Base-by-base conservation (phyloP, 1,140 invertebrate genomes). In the Arctopsyche grandis region DNA sequence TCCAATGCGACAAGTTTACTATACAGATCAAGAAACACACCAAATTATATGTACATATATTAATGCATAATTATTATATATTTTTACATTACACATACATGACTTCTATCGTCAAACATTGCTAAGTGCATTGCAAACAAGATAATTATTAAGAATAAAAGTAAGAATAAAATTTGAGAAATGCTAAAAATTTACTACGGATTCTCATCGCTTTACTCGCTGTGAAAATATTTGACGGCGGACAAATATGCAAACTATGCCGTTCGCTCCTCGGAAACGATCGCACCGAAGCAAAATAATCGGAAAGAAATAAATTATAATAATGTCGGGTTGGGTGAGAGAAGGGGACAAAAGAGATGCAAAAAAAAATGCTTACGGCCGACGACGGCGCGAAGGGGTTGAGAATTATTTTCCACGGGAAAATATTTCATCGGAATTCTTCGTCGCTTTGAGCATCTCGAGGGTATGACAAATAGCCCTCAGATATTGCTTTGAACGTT, bases 401-500 rank as follows among this genome's bases (percentile, higher is more conserved):
- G 22, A 29, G 63, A 66, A 26, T 38, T 14, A 66, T 66, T 66
- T 66, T 26, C 22, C 21, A 9, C 63, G 10, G 63, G 9, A 24
- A 66, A 66, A 66, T 66, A 66, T 66, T 66, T 66, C 63, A 66
- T 66, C 22, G 63, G 63, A 66, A 66, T 26, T 66, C 24, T 1
- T 22, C 19, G 21, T 14, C 63, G 56, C 16, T 60, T 60, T n/a
- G 63, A 66, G 63, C 63, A 66, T 66, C 63, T 66, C 63, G 63
- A 66, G 63, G 63, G 63, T 66, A 66, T 66, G 63, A 66, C 63
- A 66, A 66, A 66, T 66, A 66, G 63, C 63, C 63, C 24, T 66
- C 63, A 26, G 63, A 66, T 66, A 66, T 66, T 22, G 63, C 63
- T 66, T 66, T 66, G 63, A 66, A 26, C 19, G 9, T 1, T 60